Conservation (phyloP, 2,888 invertebrate genomes). For the Caenorhabditis doughertyi region DNA sequence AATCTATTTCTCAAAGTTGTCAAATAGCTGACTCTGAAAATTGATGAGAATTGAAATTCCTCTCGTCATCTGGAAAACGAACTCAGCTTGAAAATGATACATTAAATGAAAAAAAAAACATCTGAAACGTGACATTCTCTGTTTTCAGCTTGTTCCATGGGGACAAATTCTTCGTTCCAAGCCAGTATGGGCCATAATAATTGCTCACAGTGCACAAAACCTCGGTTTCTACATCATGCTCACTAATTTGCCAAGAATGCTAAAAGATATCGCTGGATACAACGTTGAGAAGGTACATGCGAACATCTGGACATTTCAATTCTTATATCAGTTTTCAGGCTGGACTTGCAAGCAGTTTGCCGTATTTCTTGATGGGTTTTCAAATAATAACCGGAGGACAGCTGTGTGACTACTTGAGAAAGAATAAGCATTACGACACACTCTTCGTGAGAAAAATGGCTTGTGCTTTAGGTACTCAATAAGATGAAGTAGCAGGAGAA, state of each 20-base stretch:
- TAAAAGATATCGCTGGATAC: slow-evolving; percentile 83
- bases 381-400: slow-evolving; percentile 90
- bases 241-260: slow-evolving; percentile 84
- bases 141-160: slow-evolving; percentile 83
- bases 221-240: slow-evolving; percentile 85
- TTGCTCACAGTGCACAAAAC: slow-evolving; percentile 84
- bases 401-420: slow-evolving; percentile 89
- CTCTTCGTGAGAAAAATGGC: slow-evolving; percentile 88
- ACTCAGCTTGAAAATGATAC: neutral
- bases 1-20: neutral
- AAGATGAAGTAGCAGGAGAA: neutral
- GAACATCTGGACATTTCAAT: neutral
- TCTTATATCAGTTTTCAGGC: slow-evolving; percentile 85
- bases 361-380: slow-evolving; percentile 92
- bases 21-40: neutral
- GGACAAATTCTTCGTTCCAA: slow-evolving; percentile 83
- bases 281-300: slow-evolving; percentile 71
- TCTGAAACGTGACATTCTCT: no score
- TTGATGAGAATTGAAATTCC: neutral
- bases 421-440: slow-evolving; percentile 85
- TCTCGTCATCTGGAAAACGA: neutral
- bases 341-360: slow-evolving; percentile 91
- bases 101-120: slow-evolving; percentile 4
- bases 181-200: slow-evolving; percentile 84
- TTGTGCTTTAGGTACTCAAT: slow-evolving; percentile 87